A percentile compares a stretch with the other conserved stretches of the same genome.
These are phyloP conservation scores for Steatocranus sp. DNA, from an alignment of 2,797 vertebrate species.

Conservation along the genomic window DNA sequence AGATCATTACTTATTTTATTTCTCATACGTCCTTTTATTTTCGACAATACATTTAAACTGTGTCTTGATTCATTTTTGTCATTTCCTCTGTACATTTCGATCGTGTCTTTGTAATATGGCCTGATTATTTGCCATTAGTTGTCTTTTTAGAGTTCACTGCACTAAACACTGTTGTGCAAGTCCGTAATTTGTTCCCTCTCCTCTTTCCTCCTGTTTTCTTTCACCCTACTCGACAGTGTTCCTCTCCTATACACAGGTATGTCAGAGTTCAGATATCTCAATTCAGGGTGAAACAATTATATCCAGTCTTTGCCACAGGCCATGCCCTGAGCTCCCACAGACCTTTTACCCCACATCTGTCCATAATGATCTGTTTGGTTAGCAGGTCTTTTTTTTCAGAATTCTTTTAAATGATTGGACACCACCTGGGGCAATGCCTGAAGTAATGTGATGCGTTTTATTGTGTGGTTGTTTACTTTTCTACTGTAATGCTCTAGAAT, in stretches of 20 bases:
- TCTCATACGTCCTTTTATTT: background rate
- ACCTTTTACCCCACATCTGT: constrained; percentile 50
- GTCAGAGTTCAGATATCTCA: constrained; percentile 44
- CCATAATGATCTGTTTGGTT: constrained; percentile 52
- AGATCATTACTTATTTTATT: background rate
- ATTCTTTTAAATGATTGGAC: constrained; percentile 45
- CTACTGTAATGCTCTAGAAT: constrained; percentile 5
- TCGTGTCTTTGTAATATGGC: background rate
- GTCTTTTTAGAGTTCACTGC: background rate
- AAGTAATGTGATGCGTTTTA: constrained; percentile 1
- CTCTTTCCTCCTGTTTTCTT: background rate
- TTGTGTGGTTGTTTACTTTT: constrained; percentile 20
- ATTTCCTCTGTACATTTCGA: background rate
- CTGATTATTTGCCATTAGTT: background rate
- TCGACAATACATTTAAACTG: background rate
- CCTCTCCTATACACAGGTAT: background rate
- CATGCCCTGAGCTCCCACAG: constrained; percentile 46
- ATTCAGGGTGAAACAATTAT: constrained; percentile 44
- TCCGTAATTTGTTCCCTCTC: background rate
- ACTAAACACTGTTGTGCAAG: background rate
- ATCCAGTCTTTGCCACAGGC: constrained; percentile 41
- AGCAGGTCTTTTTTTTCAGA: background rate
- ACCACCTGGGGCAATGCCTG: constrained; percentile 40
- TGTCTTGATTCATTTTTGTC: background rate
- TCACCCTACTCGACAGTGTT: background rate